These are phyloP conservation scores for Phataginus tricuspis DNA, from an alignment of 2,797 vertebrate species.

Conservation along the genomic window DNA sequence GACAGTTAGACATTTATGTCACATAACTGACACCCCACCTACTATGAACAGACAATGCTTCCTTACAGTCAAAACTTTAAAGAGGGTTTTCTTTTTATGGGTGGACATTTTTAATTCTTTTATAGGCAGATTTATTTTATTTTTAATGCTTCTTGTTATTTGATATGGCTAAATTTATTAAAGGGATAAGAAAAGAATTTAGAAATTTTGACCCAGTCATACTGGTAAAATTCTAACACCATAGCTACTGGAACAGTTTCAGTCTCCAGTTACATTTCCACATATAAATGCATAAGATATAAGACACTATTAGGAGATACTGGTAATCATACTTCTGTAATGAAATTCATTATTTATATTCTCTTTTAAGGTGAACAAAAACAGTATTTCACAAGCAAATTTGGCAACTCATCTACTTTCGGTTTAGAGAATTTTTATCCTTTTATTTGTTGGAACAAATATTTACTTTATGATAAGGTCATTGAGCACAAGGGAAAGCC, in stretches of 20 bases:
- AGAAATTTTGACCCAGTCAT: background rate
- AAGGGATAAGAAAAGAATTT: slow-evolving; percentile 40
- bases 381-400: slow-evolving; percentile 2
- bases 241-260: background rate
- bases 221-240: background rate
- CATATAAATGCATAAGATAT: background rate
- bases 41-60: background rate
- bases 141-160: background rate
- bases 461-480: slow-evolving; percentile 50
- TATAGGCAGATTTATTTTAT: background rate
- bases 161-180: background rate
- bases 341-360: slow-evolving; percentile 1
- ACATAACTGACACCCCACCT: background rate
- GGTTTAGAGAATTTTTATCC: background rate
- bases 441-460: slow-evolving; percentile 33
- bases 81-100: background rate
- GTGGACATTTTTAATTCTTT: background rate
- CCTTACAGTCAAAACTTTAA: background rate
- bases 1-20: background rate
- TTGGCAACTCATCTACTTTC: background rate
- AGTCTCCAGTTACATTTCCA: background rate
- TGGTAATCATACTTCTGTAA: background rate
- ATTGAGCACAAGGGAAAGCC: background rate
- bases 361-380: slow-evolving; percentile 14
- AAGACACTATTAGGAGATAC: background rate